phyloP scores from a whole-genome alignment of 2,113 vertebrate species.

The Syngnathus floridae region DNA sequence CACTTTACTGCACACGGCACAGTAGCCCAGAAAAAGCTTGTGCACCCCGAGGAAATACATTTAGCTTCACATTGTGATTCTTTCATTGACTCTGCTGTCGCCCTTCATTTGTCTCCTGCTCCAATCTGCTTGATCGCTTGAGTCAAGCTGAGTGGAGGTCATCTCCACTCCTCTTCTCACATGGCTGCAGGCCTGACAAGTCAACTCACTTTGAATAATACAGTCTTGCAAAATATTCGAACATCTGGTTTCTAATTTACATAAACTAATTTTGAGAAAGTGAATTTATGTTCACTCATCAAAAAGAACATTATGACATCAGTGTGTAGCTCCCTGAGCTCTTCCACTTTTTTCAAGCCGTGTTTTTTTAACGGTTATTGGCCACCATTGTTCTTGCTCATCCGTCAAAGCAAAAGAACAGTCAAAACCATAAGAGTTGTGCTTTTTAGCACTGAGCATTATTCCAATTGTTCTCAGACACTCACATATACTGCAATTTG shows the following conservation, averaged over 20 bases:
- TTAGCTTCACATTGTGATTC: background rate
- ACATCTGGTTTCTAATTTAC: background rate
- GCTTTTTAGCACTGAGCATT: background rate
- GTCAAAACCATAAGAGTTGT: background rate
- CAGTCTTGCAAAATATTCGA: background rate
- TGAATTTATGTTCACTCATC: background rate
- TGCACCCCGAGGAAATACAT: conserved; percentile 9
- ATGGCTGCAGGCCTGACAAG: background rate
- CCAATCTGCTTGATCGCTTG: background rate
- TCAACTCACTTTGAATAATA: background rate
- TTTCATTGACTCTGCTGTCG: conserved; percentile 1
- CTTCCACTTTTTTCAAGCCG: too few relatives aligned
- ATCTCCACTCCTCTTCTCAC: background rate
- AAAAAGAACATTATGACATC: too few relatives aligned
- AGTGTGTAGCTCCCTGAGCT: too few relatives aligned
- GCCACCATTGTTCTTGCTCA: background rate
- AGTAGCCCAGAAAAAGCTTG: conserved; percentile 7
- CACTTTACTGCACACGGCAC: conserved; percentile 16
- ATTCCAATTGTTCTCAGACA: background rate
- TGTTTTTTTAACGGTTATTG: background rate
- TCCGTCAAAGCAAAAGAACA: background rate
- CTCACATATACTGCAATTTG: background rate
- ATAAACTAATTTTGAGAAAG: background rate
- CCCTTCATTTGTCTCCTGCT: background rate
- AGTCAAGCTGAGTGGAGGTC: conserved; percentile 1